Percentiles rank a stretch among this genome's conserved stretches.
Conservation (phyloP, 2,113 vertebrate species). For the Thamnophis sirtalis region DNA sequence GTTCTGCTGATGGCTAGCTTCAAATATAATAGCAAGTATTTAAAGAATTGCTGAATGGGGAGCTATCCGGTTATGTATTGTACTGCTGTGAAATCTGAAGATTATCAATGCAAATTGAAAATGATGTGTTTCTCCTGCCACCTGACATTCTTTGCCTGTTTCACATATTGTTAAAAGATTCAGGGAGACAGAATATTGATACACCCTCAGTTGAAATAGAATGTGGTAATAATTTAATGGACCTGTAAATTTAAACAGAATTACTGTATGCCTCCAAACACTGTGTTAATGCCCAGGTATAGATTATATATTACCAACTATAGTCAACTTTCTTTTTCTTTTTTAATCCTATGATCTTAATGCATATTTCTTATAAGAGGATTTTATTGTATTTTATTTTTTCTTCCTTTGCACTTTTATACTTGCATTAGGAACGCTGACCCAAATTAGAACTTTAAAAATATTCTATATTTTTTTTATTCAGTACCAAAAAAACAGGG, state of each 20-base stretch:
- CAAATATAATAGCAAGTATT: neutral
- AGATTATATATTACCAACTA: neutral
- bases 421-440: neutral
- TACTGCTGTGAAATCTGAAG: neutral
- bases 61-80: neutral
- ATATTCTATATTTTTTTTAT: neutral
- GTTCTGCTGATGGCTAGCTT: neutral
- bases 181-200: neutral
- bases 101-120: neutral
- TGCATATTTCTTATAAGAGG: neutral
- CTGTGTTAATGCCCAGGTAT: neutral
- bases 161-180: neutral
- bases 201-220: neutral
- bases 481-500: neutral
- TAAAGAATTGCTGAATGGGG: neutral
- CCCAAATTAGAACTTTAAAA: neutral
- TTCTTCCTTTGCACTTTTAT: neutral
- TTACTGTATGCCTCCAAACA: neutral
- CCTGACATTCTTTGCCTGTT: neutral
- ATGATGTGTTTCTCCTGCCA: neutral
- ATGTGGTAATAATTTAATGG: neutral
- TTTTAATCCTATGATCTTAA: neutral
- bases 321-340: neutral
- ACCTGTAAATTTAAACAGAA: neutral
- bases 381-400: neutral